These are phyloP conservation scores for Acanthurus lineatus DNA, from an alignment of 2,797 vertebrate species.

Conservation along the genomic window DNA sequence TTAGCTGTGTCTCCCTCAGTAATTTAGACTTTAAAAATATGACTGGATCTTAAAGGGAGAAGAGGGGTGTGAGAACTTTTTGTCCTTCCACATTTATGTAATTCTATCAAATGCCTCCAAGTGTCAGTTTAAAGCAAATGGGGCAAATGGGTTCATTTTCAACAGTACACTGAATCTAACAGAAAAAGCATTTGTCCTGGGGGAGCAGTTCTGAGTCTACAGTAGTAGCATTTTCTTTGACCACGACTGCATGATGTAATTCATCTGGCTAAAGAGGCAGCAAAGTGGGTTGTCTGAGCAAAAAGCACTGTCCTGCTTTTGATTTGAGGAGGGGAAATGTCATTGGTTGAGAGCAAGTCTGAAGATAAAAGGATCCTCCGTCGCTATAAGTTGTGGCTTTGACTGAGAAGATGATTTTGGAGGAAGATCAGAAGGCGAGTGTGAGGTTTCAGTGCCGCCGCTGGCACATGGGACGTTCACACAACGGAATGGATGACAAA, in stretches of 20 bases:
- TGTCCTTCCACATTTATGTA: background rate
- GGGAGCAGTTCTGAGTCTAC: conserved; percentile 36
- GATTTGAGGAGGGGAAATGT: conserved; percentile 50
- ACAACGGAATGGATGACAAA: conserved; percentile 63
- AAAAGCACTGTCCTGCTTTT: conserved; percentile 55
- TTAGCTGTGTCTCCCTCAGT: background rate
- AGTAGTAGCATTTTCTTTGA: conserved; percentile 54
- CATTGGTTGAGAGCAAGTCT: conserved; percentile 44
- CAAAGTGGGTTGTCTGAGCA: conserved; percentile 28
- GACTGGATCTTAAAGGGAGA: background rate
- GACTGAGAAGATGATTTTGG: conserved; percentile 48
- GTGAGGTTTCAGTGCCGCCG: conserved; percentile 55
- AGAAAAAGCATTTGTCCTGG: background rate
- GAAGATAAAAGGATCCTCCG: conserved; percentile 62
- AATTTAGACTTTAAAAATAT: background rate
- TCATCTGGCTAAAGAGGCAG: conserved; percentile 40
- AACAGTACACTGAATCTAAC: background rate
- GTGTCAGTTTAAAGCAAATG: background rate
- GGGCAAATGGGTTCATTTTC: background rate
- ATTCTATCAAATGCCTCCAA: background rate
- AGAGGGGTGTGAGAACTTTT: background rate
- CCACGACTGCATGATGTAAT: conserved; percentile 65
- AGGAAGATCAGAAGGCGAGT: conserved; percentile 46
- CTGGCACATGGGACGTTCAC: conserved; percentile 37
- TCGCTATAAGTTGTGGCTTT: conserved; percentile 41